These are phyloP conservation scores for Dasypogon diadema DNA, from an alignment of 2,888 invertebrate species.

Conservation along the genomic window DNA sequence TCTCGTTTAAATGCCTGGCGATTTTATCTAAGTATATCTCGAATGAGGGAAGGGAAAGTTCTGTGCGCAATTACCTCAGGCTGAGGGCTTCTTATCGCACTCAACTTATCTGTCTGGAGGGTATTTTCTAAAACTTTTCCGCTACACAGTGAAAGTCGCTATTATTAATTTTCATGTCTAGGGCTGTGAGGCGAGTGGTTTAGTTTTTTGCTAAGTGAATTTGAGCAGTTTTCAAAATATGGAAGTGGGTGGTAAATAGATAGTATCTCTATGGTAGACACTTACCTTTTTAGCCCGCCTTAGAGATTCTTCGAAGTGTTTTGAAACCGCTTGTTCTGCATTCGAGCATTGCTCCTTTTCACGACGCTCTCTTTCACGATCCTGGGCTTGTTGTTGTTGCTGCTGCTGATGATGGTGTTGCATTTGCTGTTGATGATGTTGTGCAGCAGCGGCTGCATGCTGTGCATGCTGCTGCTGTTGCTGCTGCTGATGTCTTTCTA, in stretches of 20 bases:
- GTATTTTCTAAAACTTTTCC: too few species aligned
- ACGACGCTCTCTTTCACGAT: constrained; percentile 71
- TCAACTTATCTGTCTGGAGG: too few species aligned
- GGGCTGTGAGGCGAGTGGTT: too few species aligned
- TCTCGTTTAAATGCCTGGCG: constrained; percentile 13
- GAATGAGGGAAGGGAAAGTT: not conserved
- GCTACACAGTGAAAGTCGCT: too few species aligned
- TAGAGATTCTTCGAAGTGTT: constrained; percentile 91
- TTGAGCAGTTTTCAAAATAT: too few species aligned
- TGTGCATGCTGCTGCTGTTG: constrained; percentile 53
- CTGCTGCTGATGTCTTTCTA: constrained; percentile 52
- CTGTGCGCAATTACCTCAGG: too few species aligned
- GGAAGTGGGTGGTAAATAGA: too few species aligned
- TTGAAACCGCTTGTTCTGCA: constrained; percentile 80
- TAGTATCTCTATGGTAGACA: too few species aligned
- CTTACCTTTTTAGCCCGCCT: constrained; percentile 71
- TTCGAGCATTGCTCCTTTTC: constrained; percentile 70
- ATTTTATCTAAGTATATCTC: not conserved
- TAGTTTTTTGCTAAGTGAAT: too few species aligned
- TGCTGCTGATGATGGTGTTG: constrained; percentile 42
- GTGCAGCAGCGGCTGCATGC: constrained; percentile 47
- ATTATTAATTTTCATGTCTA: not conserved
- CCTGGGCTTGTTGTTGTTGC: constrained; percentile 69
- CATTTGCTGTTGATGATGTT: constrained; percentile 42
- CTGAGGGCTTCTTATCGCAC: too few species aligned